Evolutionary conservation across 2,888 invertebrate species (phyloP).

Genomic region (Microctonus aethiopoides): DNA sequence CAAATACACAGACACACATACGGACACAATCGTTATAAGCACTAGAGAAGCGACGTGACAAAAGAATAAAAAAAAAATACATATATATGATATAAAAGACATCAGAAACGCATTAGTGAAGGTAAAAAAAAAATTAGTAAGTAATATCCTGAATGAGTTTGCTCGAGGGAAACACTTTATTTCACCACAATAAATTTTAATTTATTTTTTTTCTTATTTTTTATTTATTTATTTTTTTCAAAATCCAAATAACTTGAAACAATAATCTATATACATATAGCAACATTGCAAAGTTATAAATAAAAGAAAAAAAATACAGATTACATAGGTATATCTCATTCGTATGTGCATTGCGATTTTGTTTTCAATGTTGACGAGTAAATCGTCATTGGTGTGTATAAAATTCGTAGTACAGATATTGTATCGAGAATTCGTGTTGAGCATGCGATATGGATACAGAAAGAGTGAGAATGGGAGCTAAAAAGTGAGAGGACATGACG

Average conservation of each 20-base stretch:
- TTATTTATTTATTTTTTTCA: background rate
- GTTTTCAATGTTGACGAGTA: constrained; percentile 12
- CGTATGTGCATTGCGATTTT: background rate
- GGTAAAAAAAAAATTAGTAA: background rate
- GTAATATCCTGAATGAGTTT: background rate
- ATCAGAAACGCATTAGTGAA: background rate
- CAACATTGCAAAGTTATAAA: background rate
- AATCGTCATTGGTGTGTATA: constrained; percentile 3
- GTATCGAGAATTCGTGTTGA: constrained; percentile 4
- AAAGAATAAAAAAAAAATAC: no score
- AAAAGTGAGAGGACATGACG: background rate
- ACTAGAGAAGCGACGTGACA: background rate
- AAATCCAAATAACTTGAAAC: background rate
- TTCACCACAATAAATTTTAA: background rate
- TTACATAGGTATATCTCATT: background rate
- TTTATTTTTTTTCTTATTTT: background rate
- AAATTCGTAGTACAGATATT: constrained; percentile 2
- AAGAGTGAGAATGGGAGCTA: background rate
- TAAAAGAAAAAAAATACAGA: no score
- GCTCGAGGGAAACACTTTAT: background rate
- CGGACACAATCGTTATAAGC: constrained; percentile 1
- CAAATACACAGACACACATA: constrained; percentile 4
- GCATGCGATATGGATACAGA: constrained; percentile 1
- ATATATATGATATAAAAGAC: constrained; percentile 4
- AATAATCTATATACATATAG: background rate